Percentiles rank a stretch among this genome's conserved stretches.
Evolutionary conservation across 92 coral and sea anemone species (phyloP).

Genomic region (Muricea muricata): DNA sequence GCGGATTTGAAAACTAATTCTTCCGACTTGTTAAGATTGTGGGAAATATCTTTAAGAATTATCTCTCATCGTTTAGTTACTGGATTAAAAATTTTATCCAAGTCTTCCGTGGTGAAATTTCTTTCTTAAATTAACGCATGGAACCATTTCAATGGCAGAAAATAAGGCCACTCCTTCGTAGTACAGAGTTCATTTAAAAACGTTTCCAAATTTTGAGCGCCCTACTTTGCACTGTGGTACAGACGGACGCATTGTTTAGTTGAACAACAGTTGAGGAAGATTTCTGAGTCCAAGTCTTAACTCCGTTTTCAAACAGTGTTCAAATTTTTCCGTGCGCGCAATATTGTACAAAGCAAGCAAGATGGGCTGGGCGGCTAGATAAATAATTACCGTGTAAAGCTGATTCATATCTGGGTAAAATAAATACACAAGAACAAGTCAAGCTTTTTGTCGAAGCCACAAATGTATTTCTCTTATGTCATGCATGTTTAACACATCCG

Average conservation of each 20-base stretch:
- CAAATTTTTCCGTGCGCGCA: neutral
- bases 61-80: too few relatives aligned
- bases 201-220: too few relatives aligned
- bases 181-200: too few relatives aligned
- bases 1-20: neutral
- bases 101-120: neutral
- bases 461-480: too few relatives aligned
- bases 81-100: neutral
- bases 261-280: too few relatives aligned
- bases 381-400: neutral
- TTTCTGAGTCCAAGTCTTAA: neutral
- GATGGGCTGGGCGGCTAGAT: slow-evolving; percentile 3
- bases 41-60: neutral
- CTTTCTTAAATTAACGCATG: neutral
- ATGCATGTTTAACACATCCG: too few relatives aligned
- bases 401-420: neutral
- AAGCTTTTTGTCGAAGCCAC: too few relatives aligned
- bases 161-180: too few relatives aligned
- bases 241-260: too few relatives aligned
- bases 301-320: neutral
- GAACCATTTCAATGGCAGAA: too few relatives aligned
- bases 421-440: neutral
- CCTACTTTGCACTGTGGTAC: too few relatives aligned
- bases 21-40: neutral
- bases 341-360: neutral